phyloP scores from a whole-genome alignment of 2,888 invertebrate genomes.

The Heliconius cydno region DNA sequence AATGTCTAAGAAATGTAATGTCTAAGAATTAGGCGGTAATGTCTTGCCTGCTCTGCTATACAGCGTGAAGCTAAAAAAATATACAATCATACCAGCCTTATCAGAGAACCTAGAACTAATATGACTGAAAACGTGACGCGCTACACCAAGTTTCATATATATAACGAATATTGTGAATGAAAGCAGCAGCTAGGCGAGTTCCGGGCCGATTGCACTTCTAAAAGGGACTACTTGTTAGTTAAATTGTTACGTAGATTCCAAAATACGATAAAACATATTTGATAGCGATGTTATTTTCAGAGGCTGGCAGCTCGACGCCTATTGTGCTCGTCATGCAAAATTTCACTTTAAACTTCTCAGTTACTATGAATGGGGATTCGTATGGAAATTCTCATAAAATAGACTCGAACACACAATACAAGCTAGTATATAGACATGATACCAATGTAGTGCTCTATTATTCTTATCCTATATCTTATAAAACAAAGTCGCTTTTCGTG shows the following conservation, averaged over 20 bases:
- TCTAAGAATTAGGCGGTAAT: too few species aligned
- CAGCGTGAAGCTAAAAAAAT: too few species aligned
- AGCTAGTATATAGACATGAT: not conserved
- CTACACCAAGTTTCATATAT: not conserved
- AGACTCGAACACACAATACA: not conserved
- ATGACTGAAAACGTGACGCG: not conserved
- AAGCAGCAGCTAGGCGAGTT: not conserved
- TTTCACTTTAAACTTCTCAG: slow-evolving; percentile 23
- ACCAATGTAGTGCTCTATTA: not conserved
- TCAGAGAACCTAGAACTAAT: not conserved
- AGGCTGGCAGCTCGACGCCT: slow-evolving; percentile 16
- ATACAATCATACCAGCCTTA: not conserved
- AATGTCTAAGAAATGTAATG: too few species aligned
- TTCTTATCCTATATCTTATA: too few species aligned
- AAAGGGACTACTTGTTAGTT: slow-evolving; percentile 18
- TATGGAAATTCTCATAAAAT: slow-evolving; percentile 2
- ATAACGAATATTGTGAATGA: not conserved
- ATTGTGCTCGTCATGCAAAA: slow-evolving; percentile 20
- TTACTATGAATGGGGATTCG: slow-evolving; percentile 7
- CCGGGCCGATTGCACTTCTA: slow-evolving; percentile 13
- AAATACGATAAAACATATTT: slow-evolving; percentile 26
- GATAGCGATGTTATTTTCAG: slow-evolving; percentile 25
- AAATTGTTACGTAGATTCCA: slow-evolving; percentile 22
- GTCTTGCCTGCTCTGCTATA: too few species aligned
- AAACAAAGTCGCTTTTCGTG: too few species aligned